Conservation (phyloP, 2,797 vertebrate genomes). For the Gastrophryne carolinensis region DNA sequence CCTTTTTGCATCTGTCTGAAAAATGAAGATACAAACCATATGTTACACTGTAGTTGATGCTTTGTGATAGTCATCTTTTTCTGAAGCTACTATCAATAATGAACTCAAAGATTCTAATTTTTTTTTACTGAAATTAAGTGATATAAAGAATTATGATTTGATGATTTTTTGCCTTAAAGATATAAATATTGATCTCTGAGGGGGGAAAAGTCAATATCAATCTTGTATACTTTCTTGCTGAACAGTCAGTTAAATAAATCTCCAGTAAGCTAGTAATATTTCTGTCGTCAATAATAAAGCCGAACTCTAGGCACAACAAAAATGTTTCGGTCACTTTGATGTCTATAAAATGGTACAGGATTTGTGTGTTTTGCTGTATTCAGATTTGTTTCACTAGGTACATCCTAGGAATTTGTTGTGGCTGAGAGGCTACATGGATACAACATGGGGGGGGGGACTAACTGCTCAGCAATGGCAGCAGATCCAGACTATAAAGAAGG, state of each 20-base stretch:
- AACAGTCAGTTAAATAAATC: neutral
- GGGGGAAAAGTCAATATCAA: neutral
- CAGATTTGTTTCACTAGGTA: too few relatives aligned
- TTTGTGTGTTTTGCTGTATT: too few relatives aligned
- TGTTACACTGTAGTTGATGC: neutral
- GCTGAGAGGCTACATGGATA: too few relatives aligned
- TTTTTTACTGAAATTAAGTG: neutral
- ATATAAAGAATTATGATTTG: neutral
- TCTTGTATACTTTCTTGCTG: neutral
- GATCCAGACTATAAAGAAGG: too few relatives aligned
- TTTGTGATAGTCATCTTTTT: neutral
- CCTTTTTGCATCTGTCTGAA: neutral
- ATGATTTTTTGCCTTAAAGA: neutral
- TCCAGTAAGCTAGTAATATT: neutral
- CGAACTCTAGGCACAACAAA: too few relatives aligned
- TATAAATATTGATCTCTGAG: neutral
- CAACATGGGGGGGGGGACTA: too few relatives aligned
- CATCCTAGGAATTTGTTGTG: too few relatives aligned
- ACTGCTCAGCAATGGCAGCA: too few relatives aligned
- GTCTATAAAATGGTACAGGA: too few relatives aligned
- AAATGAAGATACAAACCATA: neutral
- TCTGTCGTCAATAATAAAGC: neutral
- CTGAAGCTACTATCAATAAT: neutral
- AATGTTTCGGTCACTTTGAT: too few relatives aligned
- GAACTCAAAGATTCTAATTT: neutral